These are phyloP conservation scores for Drosophila chauvacae DNA, from an alignment of 1,140 invertebrate species.

Conservation along the genomic window DNA sequence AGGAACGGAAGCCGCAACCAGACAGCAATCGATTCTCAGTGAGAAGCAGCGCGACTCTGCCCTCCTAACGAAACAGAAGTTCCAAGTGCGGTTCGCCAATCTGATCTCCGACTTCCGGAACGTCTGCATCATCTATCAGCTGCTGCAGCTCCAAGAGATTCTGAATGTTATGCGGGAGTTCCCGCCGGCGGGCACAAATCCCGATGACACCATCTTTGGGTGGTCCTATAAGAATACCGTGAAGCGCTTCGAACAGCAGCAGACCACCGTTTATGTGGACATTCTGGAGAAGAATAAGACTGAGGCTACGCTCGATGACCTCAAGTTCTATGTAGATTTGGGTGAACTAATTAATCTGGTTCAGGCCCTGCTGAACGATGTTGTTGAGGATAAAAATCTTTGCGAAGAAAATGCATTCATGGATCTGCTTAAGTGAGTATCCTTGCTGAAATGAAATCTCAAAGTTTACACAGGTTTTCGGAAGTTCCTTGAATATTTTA, in stretches of 20 bases:
- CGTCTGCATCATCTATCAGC: slow-evolving; percentile 33
- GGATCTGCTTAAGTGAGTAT: slow-evolving; percentile 31
- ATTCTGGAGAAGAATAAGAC: slow-evolving; percentile 13
- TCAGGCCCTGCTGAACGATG: slow-evolving; percentile 16
- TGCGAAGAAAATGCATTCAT: slow-evolving; percentile 34
- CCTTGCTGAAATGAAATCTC: no score
- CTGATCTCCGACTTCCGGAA: slow-evolving; percentile 17
- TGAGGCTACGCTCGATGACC: slow-evolving; percentile 25
- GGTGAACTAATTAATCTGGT: slow-evolving; percentile 46
- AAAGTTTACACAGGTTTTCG: background rate
- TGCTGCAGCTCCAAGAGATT: slow-evolving; percentile 39
- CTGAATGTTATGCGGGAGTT: slow-evolving; percentile 16
- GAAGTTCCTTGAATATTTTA: background rate
- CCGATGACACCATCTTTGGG: slow-evolving; percentile 34
- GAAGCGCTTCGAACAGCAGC: slow-evolving; percentile 34
- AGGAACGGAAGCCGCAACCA: background rate
- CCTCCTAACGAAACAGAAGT: slow-evolving; percentile 5
- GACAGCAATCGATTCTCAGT: background rate
- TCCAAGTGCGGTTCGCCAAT: slow-evolving; percentile 36
- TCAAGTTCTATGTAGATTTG: slow-evolving; percentile 54
- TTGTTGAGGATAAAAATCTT: slow-evolving; percentile 21
- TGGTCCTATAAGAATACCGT: slow-evolving; percentile 55
- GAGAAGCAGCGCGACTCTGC: slow-evolving; percentile 7
- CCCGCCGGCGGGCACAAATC: slow-evolving; percentile 23
- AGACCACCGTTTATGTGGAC: slow-evolving; percentile 45